Base-by-base conservation (phyloP, 2,888 invertebrate genomes). In the Orchestes rusci region DNA sequence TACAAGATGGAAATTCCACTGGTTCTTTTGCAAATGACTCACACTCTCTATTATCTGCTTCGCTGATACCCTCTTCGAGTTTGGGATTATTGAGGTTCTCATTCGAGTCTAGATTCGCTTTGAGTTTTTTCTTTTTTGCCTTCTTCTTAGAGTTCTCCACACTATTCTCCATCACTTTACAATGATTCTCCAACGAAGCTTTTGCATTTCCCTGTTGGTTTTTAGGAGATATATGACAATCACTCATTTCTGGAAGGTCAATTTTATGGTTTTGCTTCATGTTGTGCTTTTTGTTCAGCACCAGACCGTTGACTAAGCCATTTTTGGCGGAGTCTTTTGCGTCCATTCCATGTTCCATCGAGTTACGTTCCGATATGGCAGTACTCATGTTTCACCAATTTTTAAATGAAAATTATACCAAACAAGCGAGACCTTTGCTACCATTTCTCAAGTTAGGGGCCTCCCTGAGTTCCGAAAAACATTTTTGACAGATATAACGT, bases 251-350 rank as follows among this genome's bases (percentile, higher is more conserved):
- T 39, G 39, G 35, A 17, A 30, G 29, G 16, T 47, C 47, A 17
- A 50, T 30, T 31, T 53, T 52, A 41, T 46, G 53, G 49, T 52
- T 55, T 52, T 57, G 53, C 40, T 50, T 55, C 53, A 53, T 54
- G 42, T 45, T 52, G 50, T 53, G 43, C 36, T 51, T 54, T 39
- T 51, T 51, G 30, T 43, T 40, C 19, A 48, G 42, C 23, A 52
- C 48, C 46, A 58, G 28, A 12, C 59, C 59, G 50, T 59, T 59
- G 13, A 56, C 53, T 13, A 59, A 44, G 19, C 58, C 59, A 51
- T 59, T 58, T 44, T 56, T 58, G 27, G 46, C 39, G 31, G 52
- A 50, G 18, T 39, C 49, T 39, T 41, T 51, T 47, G 50, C 51
- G 38, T 52, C 48, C 33, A 48, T 44, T 40, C 49, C 38, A 53